Evolutionary conservation across 2,113 vertebrate genomes (phyloP).

Genomic region (Ondatra zibethicus): DNA sequence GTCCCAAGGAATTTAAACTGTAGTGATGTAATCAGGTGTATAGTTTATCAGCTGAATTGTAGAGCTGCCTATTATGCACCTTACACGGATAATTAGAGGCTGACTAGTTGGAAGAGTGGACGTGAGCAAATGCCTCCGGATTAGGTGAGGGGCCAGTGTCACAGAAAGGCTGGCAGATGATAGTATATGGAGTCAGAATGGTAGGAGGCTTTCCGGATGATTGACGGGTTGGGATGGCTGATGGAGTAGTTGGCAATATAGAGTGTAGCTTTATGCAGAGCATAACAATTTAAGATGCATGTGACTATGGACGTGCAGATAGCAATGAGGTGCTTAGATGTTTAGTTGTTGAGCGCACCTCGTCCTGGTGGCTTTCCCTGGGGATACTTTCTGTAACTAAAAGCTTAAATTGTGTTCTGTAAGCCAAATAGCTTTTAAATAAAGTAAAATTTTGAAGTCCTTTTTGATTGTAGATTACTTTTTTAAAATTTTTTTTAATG

Average conservation of each 20-base stretch:
- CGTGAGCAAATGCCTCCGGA: background rate
- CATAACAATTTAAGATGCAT: background rate
- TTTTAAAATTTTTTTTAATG: too few species aligned
- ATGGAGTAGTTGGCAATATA: background rate
- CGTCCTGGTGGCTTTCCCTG: background rate
- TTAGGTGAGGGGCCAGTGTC: background rate
- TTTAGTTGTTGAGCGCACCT: background rate
- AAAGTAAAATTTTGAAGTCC: background rate
- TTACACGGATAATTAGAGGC: background rate
- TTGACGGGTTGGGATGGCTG: background rate
- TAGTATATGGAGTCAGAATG: background rate
- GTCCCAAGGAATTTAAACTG: background rate
- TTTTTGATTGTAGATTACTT: constrained; percentile 29
- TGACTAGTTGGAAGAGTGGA: background rate
- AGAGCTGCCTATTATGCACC: background rate
- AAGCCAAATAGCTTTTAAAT: background rate
- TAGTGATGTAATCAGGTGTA: background rate
- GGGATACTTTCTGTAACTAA: background rate
- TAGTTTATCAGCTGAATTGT: background rate
- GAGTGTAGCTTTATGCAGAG: background rate
- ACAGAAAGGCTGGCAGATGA: background rate
- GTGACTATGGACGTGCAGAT: background rate
- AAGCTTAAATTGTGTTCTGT: background rate
- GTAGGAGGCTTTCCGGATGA: background rate
- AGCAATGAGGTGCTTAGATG: background rate